Percentiles rank a stretch among this genome's conserved stretches.
Evolutionary conservation across 2,113 vertebrate species (phyloP).

Genomic region (Poeciliopsis occidentalis): DNA sequence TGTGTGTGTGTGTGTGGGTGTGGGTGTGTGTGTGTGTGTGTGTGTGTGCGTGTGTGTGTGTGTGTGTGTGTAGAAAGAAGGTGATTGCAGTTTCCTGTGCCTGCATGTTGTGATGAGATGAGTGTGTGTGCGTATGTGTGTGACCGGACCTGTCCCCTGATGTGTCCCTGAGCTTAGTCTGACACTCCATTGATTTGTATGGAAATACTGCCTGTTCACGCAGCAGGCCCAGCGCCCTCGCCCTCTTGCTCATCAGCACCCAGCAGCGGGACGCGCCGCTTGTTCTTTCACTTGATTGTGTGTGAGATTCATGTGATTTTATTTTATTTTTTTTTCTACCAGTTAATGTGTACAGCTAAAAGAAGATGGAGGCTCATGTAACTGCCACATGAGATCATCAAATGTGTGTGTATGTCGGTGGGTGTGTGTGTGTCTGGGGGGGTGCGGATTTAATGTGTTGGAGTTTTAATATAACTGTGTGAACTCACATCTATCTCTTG

Average conservation of each 20-base stretch:
- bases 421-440: slow-evolving; percentile 19
- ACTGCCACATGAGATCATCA: background rate
- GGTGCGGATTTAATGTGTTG: slow-evolving; percentile 25
- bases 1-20: slow-evolving; percentile 19
- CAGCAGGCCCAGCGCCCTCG: slow-evolving; percentile 59
- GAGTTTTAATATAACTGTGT: slow-evolving; percentile 43
- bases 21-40: too few species aligned
- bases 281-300: slow-evolving; percentile 57
- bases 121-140: slow-evolving; percentile 35
- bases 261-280: slow-evolving; percentile 60
- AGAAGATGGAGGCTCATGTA: background rate
- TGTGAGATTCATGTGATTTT: slow-evolving; percentile 24
- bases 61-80: slow-evolving; percentile 54
- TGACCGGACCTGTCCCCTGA: slow-evolving; percentile 59
- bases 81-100: slow-evolving; percentile 57
- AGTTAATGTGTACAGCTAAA: background rate
- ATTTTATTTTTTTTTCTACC: background rate
- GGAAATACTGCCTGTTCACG: slow-evolving; percentile 75
- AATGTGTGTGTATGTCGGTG: slow-evolving; percentile 11
- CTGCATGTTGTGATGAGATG: slow-evolving; percentile 34
- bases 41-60: slow-evolving; percentile 8
- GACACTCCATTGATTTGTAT: slow-evolving; percentile 78
- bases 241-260: slow-evolving; percentile 58
- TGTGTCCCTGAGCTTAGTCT: slow-evolving; percentile 61
- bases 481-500: slow-evolving; percentile 54